Percentiles rank a stretch among this genome's conserved stretches.
Conservation (phyloP, 2,113 vertebrate genomes). For the Nibea coibor region DNA sequence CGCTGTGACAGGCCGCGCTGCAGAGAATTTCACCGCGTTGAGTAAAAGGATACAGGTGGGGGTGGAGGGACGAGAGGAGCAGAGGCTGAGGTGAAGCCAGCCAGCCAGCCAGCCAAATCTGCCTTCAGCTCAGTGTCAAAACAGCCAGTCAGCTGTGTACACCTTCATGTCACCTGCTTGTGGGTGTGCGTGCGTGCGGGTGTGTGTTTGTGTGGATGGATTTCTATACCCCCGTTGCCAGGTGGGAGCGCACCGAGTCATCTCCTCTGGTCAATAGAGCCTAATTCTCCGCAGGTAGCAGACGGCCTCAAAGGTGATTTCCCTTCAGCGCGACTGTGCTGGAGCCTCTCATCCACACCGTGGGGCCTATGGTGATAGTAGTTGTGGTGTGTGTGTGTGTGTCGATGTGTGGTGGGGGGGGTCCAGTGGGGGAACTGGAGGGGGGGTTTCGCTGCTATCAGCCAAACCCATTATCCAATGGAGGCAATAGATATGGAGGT, state of each 20-base stretch:
- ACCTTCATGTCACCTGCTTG: constrained; percentile 50
- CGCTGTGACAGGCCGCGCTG: constrained; percentile 57
- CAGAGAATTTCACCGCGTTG: constrained; percentile 58
- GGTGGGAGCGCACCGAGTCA: constrained; percentile 63
- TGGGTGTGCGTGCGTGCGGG: constrained; percentile 1
- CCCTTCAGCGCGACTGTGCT: constrained; percentile 69
- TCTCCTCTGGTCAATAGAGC: constrained; percentile 79
- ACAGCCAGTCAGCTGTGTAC: constrained; percentile 66
- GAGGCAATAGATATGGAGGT: constrained; percentile 62
- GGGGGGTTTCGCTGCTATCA: constrained; percentile 45
- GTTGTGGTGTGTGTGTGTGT: constrained; percentile 31
- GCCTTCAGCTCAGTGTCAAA: constrained; percentile 69
- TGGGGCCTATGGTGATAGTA: constrained; percentile 46
- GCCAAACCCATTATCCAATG: constrained; percentile 69
- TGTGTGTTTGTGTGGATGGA: constrained; percentile 8
- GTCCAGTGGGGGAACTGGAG: neutral
- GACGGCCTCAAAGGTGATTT: constrained; percentile 70
- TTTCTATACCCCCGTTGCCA: constrained; percentile 46
- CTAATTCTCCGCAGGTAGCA: constrained; percentile 80
- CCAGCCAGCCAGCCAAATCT: constrained; percentile 47
- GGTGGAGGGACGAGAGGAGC: constrained; percentile 24
- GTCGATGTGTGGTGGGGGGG: constrained; percentile 18
- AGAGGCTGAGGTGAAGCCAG: constrained; percentile 57
- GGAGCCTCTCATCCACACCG: constrained; percentile 72
- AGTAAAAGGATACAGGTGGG: constrained; percentile 65